Conservation (phyloP, 2,888 invertebrate genomes). For the Pseudolycoriella hygida region DNA sequence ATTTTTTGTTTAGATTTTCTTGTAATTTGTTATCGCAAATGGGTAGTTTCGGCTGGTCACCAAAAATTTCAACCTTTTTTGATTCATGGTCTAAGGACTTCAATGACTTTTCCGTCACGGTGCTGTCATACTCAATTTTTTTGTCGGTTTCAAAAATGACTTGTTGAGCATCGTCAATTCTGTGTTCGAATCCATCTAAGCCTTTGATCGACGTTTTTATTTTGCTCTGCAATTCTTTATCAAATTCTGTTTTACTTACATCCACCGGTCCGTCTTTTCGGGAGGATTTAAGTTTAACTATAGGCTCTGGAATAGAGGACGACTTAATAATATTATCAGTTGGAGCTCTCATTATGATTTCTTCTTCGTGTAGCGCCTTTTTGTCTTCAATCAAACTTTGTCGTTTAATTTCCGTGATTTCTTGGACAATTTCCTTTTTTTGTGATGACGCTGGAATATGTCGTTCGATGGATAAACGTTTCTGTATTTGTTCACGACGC, state of each 20-base stretch:
- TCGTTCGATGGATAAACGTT: slow-evolving; percentile 50
- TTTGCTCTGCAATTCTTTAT: slow-evolving; percentile 26
- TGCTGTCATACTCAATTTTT: slow-evolving; percentile 17
- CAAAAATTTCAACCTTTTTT: background rate
- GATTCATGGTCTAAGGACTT: slow-evolving; percentile 3
- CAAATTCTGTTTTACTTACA: slow-evolving; percentile 26
- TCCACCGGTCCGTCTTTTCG: slow-evolving; percentile 24
- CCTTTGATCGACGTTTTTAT: slow-evolving; percentile 22
- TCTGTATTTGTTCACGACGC: slow-evolving; percentile 55
- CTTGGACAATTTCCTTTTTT: slow-evolving; percentile 53
- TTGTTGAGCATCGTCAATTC: background rate
- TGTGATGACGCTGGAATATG: slow-evolving; percentile 52
- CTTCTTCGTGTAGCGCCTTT: slow-evolving; percentile 29
- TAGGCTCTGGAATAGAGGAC: slow-evolving; percentile 23
- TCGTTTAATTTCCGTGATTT: slow-evolving; percentile 50
- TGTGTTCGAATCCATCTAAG: slow-evolving; percentile 12
- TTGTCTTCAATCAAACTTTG: slow-evolving; percentile 36
- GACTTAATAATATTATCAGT: slow-evolving; percentile 28
- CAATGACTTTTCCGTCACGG: slow-evolving; percentile 9
- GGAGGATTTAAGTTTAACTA: slow-evolving; percentile 27
- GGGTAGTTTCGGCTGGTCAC: background rate
- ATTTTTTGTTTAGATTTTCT: background rate
- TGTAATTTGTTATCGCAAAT: background rate
- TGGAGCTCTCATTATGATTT: slow-evolving; percentile 28
- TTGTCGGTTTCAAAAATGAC: slow-evolving; percentile 8